phyloP scores from a whole-genome alignment of 30 jellyfish, hydroid and myxozoan species.

The Nemopilema nomurai region DNA sequence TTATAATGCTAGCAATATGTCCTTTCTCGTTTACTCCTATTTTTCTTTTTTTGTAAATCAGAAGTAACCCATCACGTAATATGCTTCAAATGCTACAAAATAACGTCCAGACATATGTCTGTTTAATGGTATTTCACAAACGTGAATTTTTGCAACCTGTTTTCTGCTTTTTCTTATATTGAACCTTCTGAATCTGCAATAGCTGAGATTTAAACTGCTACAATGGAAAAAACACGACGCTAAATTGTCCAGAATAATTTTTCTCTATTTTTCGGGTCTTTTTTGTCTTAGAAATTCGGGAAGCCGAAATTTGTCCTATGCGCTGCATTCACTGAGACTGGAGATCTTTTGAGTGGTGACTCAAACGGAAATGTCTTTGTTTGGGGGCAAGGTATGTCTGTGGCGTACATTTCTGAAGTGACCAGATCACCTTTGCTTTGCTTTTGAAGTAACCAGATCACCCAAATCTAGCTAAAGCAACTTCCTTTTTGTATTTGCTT shows the following conservation, averaged over 20 bases:
- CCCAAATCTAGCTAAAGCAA: too few species aligned
- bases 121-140: too few species aligned
- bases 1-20: too few species aligned
- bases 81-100: too few species aligned
- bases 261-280: not conserved
- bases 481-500: too few species aligned
- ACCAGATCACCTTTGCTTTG: not conserved
- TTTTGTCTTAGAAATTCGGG: slow-evolving; percentile 53
- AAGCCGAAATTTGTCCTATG: slow-evolving; percentile 77
- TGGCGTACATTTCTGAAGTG: not conserved
- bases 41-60: too few species aligned
- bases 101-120: too few species aligned
- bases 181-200: too few species aligned
- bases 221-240: not conserved
- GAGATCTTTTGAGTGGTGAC: slow-evolving; percentile 78
- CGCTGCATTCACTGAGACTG: slow-evolving; percentile 61
- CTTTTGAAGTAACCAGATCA: not conserved
- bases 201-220: not conserved
- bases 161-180: too few species aligned
- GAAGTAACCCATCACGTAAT: too few species aligned
- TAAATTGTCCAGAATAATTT: not conserved
- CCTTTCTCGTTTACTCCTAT: too few species aligned
- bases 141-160: too few species aligned
- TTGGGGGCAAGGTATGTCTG: slow-evolving; percentile 68
- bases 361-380: slow-evolving; percentile 75